Percentiles rank a stretch among this genome's conserved stretches.
These are phyloP conservation scores for Coboldia fuscipes DNA, from an alignment of 1,140 invertebrate genomes.

Conservation along the genomic window DNA sequence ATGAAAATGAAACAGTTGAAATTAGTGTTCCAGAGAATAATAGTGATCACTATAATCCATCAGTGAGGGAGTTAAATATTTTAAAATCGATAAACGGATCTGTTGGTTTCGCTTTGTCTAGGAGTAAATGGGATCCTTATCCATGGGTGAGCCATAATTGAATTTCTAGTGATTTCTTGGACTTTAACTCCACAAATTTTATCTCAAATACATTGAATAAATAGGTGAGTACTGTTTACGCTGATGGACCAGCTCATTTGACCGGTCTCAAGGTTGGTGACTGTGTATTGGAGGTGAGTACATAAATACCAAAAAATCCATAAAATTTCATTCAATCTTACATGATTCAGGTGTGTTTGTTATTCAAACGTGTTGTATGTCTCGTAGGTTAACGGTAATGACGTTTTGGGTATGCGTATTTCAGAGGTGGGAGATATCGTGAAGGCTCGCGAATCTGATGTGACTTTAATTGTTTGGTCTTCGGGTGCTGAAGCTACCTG, in stretches of 20 bases:
- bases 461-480: constrained; percentile 25
- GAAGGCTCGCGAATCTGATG: constrained; percentile 16
- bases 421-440: constrained; percentile 32
- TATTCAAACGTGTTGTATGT: neutral
- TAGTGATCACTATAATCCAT: constrained; percentile 10
- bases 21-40: no score
- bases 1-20: no score
- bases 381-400: constrained; percentile 28
- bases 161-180: constrained; percentile 14
- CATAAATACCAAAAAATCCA: neutral
- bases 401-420: constrained; percentile 33
- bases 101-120: constrained; percentile 38
- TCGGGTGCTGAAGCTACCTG: constrained; percentile 22
- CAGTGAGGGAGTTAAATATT: constrained; percentile 15
- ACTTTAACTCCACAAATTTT: constrained; percentile 15
- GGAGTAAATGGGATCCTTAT: constrained; percentile 49
- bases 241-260: constrained; percentile 22
- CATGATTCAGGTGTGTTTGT: neutral
- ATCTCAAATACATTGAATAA: neutral
- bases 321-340: neutral
- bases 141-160: constrained; percentile 30
- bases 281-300: constrained; percentile 30
- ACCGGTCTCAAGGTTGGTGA: constrained; percentile 32
- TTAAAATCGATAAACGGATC: constrained; percentile 15
- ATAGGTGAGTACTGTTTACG: constrained; percentile 24